Evolutionary conservation across 1,140 invertebrate genomes (phyloP).

Genomic region (Brachionus sp.): DNA sequence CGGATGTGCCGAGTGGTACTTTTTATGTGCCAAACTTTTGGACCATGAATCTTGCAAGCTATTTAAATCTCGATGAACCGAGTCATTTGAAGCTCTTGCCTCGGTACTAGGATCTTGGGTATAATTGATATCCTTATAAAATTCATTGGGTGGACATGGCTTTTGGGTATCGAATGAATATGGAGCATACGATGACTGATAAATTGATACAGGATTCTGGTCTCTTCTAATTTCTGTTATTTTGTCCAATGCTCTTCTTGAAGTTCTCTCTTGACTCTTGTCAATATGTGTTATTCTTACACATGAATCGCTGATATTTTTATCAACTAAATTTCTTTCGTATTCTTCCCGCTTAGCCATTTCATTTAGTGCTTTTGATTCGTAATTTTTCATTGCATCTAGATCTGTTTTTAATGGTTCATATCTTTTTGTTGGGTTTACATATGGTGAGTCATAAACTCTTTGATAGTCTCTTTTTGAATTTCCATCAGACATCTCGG

Average conservation of each 20-base stretch:
- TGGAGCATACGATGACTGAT: neutral
- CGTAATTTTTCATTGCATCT: constrained; percentile 29
- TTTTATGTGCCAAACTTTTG: constrained; percentile 24
- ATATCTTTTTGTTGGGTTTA: neutral
- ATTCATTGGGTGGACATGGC: neutral
- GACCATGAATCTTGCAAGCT: constrained; percentile 34
- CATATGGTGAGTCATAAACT: constrained; percentile 39
- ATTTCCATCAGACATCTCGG: constrained; percentile 36
- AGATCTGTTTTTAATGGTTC: constrained; percentile 38
- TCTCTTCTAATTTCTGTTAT: neutral
- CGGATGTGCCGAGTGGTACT: constrained; percentile 15
- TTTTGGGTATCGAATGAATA: neutral
- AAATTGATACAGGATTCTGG: neutral
- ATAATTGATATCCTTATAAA: constrained; percentile 4
- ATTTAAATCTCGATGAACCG: neutral
- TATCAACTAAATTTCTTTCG: neutral
- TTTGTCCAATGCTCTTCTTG: neutral
- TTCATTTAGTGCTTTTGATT: neutral
- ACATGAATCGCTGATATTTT: neutral
- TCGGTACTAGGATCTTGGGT: neutral
- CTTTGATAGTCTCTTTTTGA: neutral
- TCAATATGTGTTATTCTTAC: neutral
- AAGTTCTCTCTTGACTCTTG: neutral
- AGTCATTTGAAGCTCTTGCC: neutral
- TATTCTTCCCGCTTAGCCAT: neutral